These are phyloP conservation scores for Drosophila auraria DNA, from an alignment of 1,140 invertebrate species.

Conservation along the genomic window DNA sequence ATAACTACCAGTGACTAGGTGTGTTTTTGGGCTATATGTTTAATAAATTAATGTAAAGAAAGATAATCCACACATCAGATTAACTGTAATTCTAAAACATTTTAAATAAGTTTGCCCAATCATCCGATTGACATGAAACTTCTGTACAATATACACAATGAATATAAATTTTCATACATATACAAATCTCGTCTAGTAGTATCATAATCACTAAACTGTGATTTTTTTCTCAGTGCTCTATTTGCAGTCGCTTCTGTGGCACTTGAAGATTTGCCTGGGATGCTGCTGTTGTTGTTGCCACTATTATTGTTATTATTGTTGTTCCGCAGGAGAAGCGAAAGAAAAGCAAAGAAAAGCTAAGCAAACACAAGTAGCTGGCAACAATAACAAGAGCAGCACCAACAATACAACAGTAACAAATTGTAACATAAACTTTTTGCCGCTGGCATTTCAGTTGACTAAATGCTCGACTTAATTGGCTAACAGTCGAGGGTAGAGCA, in stretches of 20 bases:
- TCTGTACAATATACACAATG: no score
- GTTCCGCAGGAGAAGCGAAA: conserved; percentile 35
- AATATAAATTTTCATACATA: no score
- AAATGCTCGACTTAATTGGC: conserved; percentile 77
- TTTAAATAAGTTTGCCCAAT: not conserved
- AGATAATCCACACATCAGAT: no score
- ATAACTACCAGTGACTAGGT: not conserved
- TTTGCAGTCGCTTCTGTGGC: conserved; percentile 30
- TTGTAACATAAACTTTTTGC: conserved; percentile 59
- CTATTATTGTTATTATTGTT: conserved; percentile 47
- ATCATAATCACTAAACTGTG: not conserved
- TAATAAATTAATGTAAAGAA: no score
- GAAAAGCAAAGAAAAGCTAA: conserved; percentile 63
- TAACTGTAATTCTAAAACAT: no score
- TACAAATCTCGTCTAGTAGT: no score
- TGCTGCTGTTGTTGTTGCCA: conserved; percentile 24
- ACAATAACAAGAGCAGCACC: conserved; percentile 45
- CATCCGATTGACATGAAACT: no score
- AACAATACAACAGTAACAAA: conserved; percentile 50
- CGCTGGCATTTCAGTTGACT: conserved; percentile 68
- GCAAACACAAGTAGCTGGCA: conserved; percentile 63
- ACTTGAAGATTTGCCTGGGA: conserved; percentile 59
- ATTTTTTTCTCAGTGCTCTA: conserved; percentile 11
- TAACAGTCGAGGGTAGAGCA: conserved; percentile 18
- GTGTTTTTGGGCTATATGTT: no score